Evolutionary conservation across 2,888 invertebrate species (phyloP).

Genomic region (Leptopilina syphax): DNA sequence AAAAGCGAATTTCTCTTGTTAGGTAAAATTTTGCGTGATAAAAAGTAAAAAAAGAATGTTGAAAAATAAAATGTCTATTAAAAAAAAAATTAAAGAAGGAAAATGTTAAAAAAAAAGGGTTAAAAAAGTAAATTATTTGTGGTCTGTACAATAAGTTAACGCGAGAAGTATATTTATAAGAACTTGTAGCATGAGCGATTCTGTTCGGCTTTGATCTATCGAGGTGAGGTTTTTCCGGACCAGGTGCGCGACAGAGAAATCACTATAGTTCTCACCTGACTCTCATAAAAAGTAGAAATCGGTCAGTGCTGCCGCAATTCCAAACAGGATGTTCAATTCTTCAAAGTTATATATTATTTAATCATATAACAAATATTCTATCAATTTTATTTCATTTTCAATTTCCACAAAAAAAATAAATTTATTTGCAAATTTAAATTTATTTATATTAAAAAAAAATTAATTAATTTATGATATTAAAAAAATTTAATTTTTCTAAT

Average conservation of each 20-base stretch:
- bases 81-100: background rate
- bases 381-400: no score
- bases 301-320: slow-evolving; percentile 1
- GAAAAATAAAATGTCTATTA: background rate
- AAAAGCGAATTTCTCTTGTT: background rate
- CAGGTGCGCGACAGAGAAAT: slow-evolving; percentile 63
- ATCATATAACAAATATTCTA: background rate
- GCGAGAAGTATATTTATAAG: slow-evolving; percentile 43
- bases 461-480: no score
- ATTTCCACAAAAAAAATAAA: no score
- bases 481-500: no score
- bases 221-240: slow-evolving; percentile 58
- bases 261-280: slow-evolving; percentile 52
- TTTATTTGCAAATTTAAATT: no score
- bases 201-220: slow-evolving; percentile 53
- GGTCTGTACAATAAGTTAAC: slow-evolving; percentile 10
- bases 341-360: slow-evolving; percentile 32
- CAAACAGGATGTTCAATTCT: slow-evolving; percentile 9
- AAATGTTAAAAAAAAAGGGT: background rate
- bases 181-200: slow-evolving; percentile 58
- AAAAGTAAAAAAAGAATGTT: background rate
- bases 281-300: slow-evolving; percentile 57
- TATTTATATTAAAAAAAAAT: no score
- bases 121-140: slow-evolving; percentile 5
- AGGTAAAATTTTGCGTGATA: background rate